Base-by-base conservation (phyloP, 1,140 invertebrate species). In the Hydropsyche tenuis region DNA sequence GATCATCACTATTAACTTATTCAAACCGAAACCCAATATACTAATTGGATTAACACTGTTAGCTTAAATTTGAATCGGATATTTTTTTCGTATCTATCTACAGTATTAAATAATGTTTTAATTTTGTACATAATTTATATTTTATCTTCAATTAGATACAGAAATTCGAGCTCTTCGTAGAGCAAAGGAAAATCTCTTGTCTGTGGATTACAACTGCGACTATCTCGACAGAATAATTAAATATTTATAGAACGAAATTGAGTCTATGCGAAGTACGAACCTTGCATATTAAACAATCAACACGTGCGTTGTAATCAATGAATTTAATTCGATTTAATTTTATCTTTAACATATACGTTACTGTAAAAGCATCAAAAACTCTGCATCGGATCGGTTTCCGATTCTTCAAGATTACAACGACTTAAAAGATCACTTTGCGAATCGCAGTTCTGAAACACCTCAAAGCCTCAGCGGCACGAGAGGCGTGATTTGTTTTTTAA, bases 401-500 rank as follows among this genome's bases (percentile, higher is more conserved):
- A 16, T 46, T 46, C 14, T 16, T 16, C 20, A 2, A 20, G 48
- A 53, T 60, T 60, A 60, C 11, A 20, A 4, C 7, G 12, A 23
- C 20, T 60, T 60, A 60, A 60, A 60, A 14, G 23, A 60, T 48
- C 23, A 9, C 23, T 60, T 20, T 12, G 23, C 22, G 56, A 25
- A 60, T 60, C 23, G 56, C 1, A 37, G 30, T 37, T 37, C 30
- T 37, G 30, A 37, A 37, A 37, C 30, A 37, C 30, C 30, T 37
- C 30, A 37, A 37, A 37, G 30, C 30, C 30, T 9, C 30, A 60
- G 1, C 23, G 56, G 12, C 20, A 20, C 22, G 9, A 9, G 3
- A 9, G 23, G 56, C 22, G 56, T 60, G 56, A 60, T 60, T 60
- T 60, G 56, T 23, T 60, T 60, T 60, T 60, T 23, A 60, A 60